Conservation (phyloP, 2,888 invertebrate species). For the Bellardia bayeri region DNA sequence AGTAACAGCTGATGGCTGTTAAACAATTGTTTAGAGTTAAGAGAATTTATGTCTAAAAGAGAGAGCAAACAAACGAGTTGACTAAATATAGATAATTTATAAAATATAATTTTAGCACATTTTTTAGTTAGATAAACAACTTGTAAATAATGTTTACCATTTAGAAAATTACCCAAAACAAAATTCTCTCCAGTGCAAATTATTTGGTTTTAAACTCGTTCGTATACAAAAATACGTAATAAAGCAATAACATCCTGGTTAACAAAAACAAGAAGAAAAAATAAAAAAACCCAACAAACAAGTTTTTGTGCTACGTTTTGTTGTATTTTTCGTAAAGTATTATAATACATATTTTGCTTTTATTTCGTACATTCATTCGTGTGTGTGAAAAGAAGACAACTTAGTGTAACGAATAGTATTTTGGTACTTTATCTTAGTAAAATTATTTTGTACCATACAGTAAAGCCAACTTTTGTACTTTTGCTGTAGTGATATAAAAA, state of each 20-base stretch:
- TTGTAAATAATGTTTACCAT: not conserved
- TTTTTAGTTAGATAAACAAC: not conserved
- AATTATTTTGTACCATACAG: no score
- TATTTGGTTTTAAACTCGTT: constrained; percentile 53
- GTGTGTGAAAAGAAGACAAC: no score
- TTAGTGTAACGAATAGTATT: not conserved
- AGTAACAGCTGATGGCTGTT: not conserved
- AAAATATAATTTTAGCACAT: not conserved
- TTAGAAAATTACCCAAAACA: not conserved
- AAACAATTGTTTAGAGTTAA: not conserved
- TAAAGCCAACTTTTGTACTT: not conserved
- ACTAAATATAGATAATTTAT: not conserved
- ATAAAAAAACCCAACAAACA: constrained; percentile 64
- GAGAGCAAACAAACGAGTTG: not conserved
- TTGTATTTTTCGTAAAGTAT: constrained; percentile 45
- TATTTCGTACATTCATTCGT: constrained; percentile 24
- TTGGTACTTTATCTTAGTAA: not conserved
- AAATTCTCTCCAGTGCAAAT: constrained; percentile 9
- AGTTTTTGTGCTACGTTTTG: constrained; percentile 54
- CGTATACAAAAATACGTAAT: constrained; percentile 58
- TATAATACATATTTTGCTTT: constrained; percentile 47
- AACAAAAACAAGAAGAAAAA: constrained; percentile 36
- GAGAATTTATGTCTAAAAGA: not conserved
- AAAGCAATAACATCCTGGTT: constrained; percentile 68
- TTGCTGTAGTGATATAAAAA: no score